phyloP scores from a whole-genome alignment of 2,888 invertebrate species.

The Endomychus coccineus region DNA sequence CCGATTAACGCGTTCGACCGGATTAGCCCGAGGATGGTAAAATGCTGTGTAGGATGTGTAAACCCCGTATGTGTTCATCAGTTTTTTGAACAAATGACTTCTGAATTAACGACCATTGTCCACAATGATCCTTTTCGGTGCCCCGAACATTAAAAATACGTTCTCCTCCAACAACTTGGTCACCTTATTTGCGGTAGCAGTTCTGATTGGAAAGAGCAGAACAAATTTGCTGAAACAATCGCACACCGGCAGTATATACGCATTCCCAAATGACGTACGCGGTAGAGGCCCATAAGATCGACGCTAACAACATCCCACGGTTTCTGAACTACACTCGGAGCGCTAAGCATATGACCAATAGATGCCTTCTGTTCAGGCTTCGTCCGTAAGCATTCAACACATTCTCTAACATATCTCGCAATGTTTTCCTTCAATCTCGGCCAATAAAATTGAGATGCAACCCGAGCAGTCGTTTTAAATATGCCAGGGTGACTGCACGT shows the following conservation, averaged over 20 bases:
- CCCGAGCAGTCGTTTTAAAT: constrained; percentile 15
- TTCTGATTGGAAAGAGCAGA: constrained; percentile 21
- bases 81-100: constrained; percentile 12
- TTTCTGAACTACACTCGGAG: constrained; percentile 2
- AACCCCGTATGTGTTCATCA: constrained; percentile 16
- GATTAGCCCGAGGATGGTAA: too few species aligned
- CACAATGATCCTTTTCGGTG: constrained; percentile 21
- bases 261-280: constrained; percentile 11
- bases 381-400: constrained; percentile 18
- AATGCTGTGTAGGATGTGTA: constrained; percentile 19
- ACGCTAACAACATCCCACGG: constrained; percentile 9
- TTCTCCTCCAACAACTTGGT: constrained; percentile 19
- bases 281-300: constrained; percentile 9
- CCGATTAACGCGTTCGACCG: too few species aligned
- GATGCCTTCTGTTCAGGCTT: constrained; percentile 21
- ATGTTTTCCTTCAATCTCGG: constrained; percentile 23
- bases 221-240: constrained; percentile 24
- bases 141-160: constrained; percentile 26
- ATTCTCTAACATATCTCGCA: constrained; percentile 19
- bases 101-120: constrained; percentile 29
- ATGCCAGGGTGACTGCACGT: constrained; percentile 16
- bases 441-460: constrained; percentile 19
- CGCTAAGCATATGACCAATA: constrained; percentile 18
- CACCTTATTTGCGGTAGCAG: constrained; percentile 17
- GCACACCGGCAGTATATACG: constrained; percentile 18